phyloP scores from a whole-genome alignment of 1,140 invertebrate species.

The Nasonia vitripennis region DNA sequence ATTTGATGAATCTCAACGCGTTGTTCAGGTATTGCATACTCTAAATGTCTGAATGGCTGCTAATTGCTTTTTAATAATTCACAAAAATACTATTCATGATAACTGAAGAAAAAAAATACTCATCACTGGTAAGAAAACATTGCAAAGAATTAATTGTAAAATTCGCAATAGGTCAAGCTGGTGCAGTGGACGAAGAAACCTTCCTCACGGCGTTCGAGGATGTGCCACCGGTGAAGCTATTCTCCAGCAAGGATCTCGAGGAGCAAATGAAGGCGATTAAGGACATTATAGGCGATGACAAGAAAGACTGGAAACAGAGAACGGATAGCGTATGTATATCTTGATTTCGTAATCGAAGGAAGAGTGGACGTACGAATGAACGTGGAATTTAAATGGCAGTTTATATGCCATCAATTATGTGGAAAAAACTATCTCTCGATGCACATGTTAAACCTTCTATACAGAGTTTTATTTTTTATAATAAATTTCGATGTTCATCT shows the following conservation, averaged over 20 bases:
- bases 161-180: conserved; percentile 78
- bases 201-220: conserved; percentile 92
- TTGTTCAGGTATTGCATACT: conserved; percentile 11
- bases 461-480: too few species aligned
- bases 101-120: neutral
- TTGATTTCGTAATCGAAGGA: neutral
- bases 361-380: neutral
- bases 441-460: too few species aligned
- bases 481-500: too few species aligned
- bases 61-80: neutral
- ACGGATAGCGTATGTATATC: conserved; percentile 85
- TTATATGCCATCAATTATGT: neutral
- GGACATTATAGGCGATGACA: conserved; percentile 85
- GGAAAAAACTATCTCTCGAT: neutral
- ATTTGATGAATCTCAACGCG: neutral
- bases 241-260: conserved; percentile 88
- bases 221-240: conserved; percentile 88
- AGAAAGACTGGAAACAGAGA: conserved; percentile 94
- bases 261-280: conserved; percentile 87
- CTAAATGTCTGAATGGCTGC: conserved; percentile 7
- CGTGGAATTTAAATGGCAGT: too few species aligned
- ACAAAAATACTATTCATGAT: neutral
- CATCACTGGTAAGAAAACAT: neutral
- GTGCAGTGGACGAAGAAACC: conserved; percentile 91
- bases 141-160: conserved; percentile 9